Evolutionary conservation across 1,140 invertebrate species (phyloP).

Genomic region (Brevipalpus yothersi): DNA sequence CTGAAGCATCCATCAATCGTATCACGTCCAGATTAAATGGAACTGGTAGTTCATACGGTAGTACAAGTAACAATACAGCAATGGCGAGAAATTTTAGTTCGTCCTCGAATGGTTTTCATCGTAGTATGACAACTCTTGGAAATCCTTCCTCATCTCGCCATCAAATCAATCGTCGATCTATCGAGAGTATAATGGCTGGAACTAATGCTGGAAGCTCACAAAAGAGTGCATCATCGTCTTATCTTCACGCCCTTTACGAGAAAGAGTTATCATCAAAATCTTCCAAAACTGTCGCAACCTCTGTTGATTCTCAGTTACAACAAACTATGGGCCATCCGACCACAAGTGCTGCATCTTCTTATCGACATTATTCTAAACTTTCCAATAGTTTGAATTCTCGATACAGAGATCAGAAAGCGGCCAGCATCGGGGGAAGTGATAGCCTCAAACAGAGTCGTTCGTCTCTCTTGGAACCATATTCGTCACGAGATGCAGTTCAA

Average conservation of each 20-base stretch:
- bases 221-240: slow-evolving; percentile 8
- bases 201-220: slow-evolving; percentile 2
- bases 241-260: slow-evolving; percentile 5
- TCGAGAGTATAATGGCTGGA: neutral
- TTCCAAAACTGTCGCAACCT: slow-evolving; percentile 5
- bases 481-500: slow-evolving; percentile 65
- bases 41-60: neutral
- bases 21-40: neutral
- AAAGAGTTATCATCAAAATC: neutral
- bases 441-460: neutral
- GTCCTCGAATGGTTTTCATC: slow-evolving; percentile 5
- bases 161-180: slow-evolving; percentile 2
- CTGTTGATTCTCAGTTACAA: slow-evolving; percentile 6
- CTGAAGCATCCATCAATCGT: neutral
- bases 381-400: neutral
- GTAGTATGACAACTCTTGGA: slow-evolving; percentile 2
- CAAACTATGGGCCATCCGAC: neutral
- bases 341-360: slow-evolving; percentile 4
- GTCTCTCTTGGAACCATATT: slow-evolving; percentile 23
- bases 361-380: slow-evolving; percentile 5
- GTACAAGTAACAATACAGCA: neutral
- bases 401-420: neutral
- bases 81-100: neutral
- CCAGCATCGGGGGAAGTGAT: neutral
- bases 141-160: slow-evolving; percentile 1